Evolutionary conservation across 2,797 vertebrate species (phyloP).

Genomic region (Dicrostonyx torquatus): DNA sequence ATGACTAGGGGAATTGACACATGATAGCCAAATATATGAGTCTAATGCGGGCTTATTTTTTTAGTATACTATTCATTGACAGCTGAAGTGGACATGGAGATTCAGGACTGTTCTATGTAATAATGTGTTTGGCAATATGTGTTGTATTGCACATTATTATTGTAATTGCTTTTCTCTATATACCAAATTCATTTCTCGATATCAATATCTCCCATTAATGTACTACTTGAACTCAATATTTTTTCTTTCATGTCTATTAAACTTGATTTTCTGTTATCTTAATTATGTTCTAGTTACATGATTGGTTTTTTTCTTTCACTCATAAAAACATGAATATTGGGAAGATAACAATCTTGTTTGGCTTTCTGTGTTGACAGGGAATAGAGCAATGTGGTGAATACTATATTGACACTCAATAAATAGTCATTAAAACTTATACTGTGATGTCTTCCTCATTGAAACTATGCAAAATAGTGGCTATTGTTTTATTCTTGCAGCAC

Average conservation of each 20-base stretch:
- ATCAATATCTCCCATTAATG: background rate
- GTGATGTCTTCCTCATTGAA: background rate
- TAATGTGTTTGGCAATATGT: background rate
- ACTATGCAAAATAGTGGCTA: background rate
- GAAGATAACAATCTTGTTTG: background rate
- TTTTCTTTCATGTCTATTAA: background rate
- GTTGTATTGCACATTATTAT: background rate
- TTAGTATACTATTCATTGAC: background rate
- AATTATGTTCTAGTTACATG: background rate
- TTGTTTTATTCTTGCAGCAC: background rate
- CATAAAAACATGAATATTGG: background rate
- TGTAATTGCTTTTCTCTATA: background rate
- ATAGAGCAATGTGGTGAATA: background rate
- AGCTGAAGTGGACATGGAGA: background rate
- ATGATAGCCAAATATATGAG: background rate
- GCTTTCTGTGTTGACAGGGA: background rate
- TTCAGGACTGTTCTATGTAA: background rate
- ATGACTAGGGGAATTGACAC: background rate
- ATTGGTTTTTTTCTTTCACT: background rate
- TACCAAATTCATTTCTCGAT: background rate
- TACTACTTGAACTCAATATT: background rate
- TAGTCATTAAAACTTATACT: constrained; percentile 30
- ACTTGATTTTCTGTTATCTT: background rate
- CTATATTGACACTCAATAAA: background rate
- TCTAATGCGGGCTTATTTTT: background rate